These are phyloP conservation scores for Ceratina calcarata DNA, from an alignment of 1,140 invertebrate species.

Conservation along the genomic window DNA sequence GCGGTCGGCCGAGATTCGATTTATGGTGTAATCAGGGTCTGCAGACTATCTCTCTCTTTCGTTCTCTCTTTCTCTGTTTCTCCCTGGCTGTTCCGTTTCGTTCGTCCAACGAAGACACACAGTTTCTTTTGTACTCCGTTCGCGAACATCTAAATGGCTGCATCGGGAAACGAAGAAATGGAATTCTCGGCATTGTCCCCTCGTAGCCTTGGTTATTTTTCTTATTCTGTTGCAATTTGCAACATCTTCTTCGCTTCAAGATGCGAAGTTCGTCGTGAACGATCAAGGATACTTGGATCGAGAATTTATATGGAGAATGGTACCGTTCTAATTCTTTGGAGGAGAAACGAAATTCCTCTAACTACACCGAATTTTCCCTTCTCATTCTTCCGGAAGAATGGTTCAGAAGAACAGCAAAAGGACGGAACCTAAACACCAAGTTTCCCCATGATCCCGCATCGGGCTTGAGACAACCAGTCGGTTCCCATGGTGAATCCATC, in stretches of 20 bases:
- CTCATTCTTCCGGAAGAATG: too few species aligned
- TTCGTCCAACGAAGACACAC: slow-evolving; percentile 40
- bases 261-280: not conserved
- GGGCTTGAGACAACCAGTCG: not conserved
- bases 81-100: slow-evolving; percentile 45
- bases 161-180: slow-evolving; percentile 31
- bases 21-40: slow-evolving; percentile 77
- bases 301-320: not conserved
- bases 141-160: slow-evolving; percentile 38
- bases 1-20: slow-evolving; percentile 77
- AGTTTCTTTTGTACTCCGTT: slow-evolving; percentile 46
- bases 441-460: not conserved
- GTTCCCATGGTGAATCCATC: slow-evolving; percentile 21
- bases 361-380: too few species aligned
- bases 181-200: slow-evolving; percentile 52
- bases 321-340: not conserved
- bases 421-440: not conserved
- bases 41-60: slow-evolving; percentile 53
- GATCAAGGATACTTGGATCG: not conserved
- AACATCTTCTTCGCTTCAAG: slow-evolving; percentile 31
- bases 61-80: slow-evolving; percentile 54
- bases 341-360: too few species aligned
- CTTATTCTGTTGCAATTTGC: slow-evolving; percentile 17
- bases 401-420: not conserved
- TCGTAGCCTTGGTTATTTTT: slow-evolving; percentile 34